These are phyloP conservation scores for Microcebus ravelobensis DNA, from an alignment of 2,113 vertebrate species.

Conservation along the genomic window DNA sequence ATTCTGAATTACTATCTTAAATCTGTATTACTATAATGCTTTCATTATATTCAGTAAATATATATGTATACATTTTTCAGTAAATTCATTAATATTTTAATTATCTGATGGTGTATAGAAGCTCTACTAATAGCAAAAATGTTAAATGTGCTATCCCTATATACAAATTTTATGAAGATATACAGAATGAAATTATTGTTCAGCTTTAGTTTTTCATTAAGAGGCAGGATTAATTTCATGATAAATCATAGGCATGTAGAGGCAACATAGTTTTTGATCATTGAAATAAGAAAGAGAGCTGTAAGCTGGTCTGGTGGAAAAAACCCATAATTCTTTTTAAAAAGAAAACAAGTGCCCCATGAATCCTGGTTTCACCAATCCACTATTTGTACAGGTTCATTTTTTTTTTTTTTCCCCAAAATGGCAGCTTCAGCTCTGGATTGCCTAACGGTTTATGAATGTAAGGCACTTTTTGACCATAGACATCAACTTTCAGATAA, in stretches of 20 bases:
- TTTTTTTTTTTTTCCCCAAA: accelerated
- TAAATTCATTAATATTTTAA: constrained; percentile 42
- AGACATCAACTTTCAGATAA: constrained; percentile 15
- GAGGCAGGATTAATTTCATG: neutral
- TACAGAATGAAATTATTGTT: neutral
- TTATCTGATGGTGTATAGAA: neutral
- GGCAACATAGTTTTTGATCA: neutral
- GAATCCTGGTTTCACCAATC: neutral
- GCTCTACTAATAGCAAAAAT: neutral
- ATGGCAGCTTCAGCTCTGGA: neutral
- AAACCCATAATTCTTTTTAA: neutral
- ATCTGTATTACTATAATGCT: neutral
- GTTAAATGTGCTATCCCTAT: neutral
- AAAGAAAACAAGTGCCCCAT: neutral
- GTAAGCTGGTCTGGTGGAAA: neutral
- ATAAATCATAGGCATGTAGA: neutral
- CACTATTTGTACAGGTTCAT: neutral
- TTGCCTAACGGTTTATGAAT: neutral
- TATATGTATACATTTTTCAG: no score
- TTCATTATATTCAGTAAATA: neutral
- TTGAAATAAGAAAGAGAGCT: neutral
- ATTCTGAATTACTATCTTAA: constrained; percentile 26
- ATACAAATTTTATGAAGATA: neutral
- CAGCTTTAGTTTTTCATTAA: neutral
- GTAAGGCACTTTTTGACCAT: neutral